Evolutionary conservation across 2,888 invertebrate species (phyloP).

Genomic region (Fragum sueziense): DNA sequence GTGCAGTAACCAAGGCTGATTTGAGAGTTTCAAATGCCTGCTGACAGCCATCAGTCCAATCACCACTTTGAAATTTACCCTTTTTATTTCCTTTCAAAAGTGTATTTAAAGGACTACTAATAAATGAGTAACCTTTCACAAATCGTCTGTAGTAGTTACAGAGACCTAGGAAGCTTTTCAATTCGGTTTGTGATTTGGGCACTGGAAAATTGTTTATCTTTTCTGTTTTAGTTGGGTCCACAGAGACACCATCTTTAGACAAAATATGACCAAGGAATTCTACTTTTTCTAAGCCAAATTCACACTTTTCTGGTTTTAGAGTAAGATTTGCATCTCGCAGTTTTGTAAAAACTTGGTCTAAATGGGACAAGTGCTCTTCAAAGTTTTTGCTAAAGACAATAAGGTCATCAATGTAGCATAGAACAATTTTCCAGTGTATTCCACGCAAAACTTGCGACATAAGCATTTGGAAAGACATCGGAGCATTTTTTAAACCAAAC

Average conservation of each 20-base stretch:
- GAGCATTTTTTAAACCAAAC: conserved; percentile 57
- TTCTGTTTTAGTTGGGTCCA: conserved; percentile 49
- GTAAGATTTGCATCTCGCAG: conserved; percentile 45
- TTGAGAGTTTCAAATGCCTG: conserved; percentile 76
- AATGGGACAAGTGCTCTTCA: conserved; percentile 57
- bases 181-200: conserved; percentile 52
- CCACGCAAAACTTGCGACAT: conserved; percentile 58
- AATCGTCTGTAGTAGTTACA: conserved; percentile 81
- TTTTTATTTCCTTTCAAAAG: conserved; percentile 68
- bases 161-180: conserved; percentile 56
- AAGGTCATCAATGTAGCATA: conserved; percentile 63
- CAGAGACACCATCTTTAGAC: conserved; percentile 58
- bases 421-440: conserved; percentile 61
- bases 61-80: conserved; percentile 59
- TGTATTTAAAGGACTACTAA: conserved; percentile 72
- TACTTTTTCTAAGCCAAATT: conserved; percentile 56
- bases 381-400: conserved; percentile 55
- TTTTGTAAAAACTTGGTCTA: conserved; percentile 44
- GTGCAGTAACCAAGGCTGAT: conserved; percentile 50
- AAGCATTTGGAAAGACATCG: conserved; percentile 54
- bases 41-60: conserved; percentile 73
- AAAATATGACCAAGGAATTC: conserved; percentile 62
- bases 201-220: conserved; percentile 52
- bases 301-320: conserved; percentile 53
- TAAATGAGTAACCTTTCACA: conserved; percentile 69